Conservation (phyloP, 2,797 vertebrate genomes). For the Clarias fuscus region DNA sequence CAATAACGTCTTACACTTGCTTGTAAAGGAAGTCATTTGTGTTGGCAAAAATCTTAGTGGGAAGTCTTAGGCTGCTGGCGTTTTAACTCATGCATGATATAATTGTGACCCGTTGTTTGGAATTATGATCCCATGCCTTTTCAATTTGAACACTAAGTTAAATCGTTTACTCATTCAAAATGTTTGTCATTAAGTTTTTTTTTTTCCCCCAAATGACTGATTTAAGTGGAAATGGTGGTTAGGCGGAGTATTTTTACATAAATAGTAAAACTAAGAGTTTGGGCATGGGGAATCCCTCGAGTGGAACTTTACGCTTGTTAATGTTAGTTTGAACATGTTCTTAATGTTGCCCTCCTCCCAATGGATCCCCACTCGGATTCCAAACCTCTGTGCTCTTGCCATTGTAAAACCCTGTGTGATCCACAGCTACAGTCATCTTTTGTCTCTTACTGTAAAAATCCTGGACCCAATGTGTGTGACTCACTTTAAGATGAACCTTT, state of each 20-base stretch:
- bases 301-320: slow-evolving; percentile 11
- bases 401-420: slow-evolving; percentile 49
- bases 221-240: slow-evolving; percentile 23
- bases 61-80: slow-evolving; percentile 19
- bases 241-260: slow-evolving; percentile 24
- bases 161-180: slow-evolving; percentile 13
- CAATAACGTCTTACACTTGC: slow-evolving; percentile 38
- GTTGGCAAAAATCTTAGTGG: slow-evolving; percentile 23
- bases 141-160: slow-evolving; percentile 31
- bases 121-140: slow-evolving; percentile 27
- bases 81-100: slow-evolving; percentile 31
- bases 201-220: not conserved
- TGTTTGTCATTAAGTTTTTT: slow-evolving; percentile 23
- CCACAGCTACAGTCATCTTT: slow-evolving; percentile 54
- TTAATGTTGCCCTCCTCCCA: slow-evolving; percentile 20
- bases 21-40: slow-evolving; percentile 38
- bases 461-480: slow-evolving; percentile 56
- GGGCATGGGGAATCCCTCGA: slow-evolving; percentile 1
- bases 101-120: slow-evolving; percentile 4
- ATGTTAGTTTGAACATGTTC: slow-evolving; percentile 44
- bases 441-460: slow-evolving; percentile 48
- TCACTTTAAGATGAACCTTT: slow-evolving; percentile 60
- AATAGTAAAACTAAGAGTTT: slow-evolving; percentile 6
- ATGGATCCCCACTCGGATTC: slow-evolving; percentile 1
- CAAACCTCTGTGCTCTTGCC: slow-evolving; percentile 30